Base-by-base conservation (phyloP, 2,113 vertebrate genomes). In the Xiphophorus couchianus region DNA sequence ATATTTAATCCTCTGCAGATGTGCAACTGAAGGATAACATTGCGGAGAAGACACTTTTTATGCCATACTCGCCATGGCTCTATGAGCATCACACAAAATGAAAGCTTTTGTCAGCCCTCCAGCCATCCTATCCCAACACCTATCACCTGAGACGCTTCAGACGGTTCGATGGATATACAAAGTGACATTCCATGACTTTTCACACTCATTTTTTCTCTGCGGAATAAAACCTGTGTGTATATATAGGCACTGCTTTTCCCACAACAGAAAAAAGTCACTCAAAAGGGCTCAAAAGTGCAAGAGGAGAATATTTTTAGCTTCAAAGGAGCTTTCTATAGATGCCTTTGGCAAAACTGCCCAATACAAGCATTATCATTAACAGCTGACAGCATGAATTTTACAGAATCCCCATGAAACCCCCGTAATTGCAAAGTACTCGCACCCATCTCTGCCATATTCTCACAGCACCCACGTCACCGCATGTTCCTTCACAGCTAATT, bases 291-390 rank as follows among this genome's bases (percentile, higher is more conserved):
- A 76, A 82, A 84, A 82, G 80, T 76, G 73, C 78, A 62, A 60
- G 64, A 60, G 66, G 77, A 80, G 71, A 81, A 67, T 85, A 83
- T 84, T 84, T 87, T 80, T 72, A 82, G 77, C 71, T 76, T 76
- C 61, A 80, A 84, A 83, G 62, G 27, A 77, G 71, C 62, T 44
- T n/a, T 78, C 84, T 85, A 80, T 81, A 85, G 76, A 60, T 17
- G 84, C 84, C 78, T 85, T 81, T 83, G 83, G 87, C 80, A 77
- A 76, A 80, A 81, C 48, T 84, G 81, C 76, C 77, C 62, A 76
- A 82, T 77, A 88, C 87, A 82, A 92, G 80, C 76, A 91, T 92
- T 87, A 90, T 92, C 88, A 91, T 94, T 93, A 92, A 81, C 83
- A 76, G 73, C 73, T 80, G 74, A 73, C 83, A 81, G 62, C 69